A percentile compares a stretch with the other conserved stretches of the same genome.
Evolutionary conservation across 2,113 vertebrate species (phyloP).

Genomic region (Orcinus orca): DNA sequence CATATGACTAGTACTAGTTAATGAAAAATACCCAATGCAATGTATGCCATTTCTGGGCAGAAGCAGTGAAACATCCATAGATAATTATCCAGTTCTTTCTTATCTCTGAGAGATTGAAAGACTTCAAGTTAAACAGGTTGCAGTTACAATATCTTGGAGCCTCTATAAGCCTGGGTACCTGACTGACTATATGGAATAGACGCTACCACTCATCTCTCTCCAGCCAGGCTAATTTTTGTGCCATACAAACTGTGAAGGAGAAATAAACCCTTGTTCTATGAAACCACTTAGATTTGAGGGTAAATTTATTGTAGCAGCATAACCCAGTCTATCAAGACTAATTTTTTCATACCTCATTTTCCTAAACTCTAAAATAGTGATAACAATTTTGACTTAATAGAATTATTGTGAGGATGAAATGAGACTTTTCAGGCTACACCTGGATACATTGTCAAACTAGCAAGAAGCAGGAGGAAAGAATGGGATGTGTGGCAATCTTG

Average conservation of each 20-base stretch:
- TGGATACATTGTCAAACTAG: not conserved
- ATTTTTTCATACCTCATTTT: not conserved
- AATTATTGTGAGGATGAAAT: not conserved
- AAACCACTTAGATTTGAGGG: not conserved
- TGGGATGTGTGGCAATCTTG: not conserved
- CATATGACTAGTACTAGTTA: not conserved
- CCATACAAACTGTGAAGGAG: not conserved
- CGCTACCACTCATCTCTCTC: not conserved
- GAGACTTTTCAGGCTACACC: not conserved
- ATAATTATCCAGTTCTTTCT: not conserved
- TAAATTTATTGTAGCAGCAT: not conserved
- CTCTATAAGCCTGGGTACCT: not conserved
- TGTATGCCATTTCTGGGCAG: not conserved
- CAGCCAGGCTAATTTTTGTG: not conserved
- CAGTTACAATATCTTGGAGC: not conserved
- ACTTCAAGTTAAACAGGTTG: not conserved
- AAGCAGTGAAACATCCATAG: not conserved
- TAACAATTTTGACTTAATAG: conserved; percentile 35
- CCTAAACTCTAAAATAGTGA: conserved; percentile 37
- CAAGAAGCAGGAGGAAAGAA: not conserved
- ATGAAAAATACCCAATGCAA: not conserved
- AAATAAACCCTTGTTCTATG: not conserved
- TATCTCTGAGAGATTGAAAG: not conserved
- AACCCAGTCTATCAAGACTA: not conserved
- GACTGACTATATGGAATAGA: not conserved